A percentile compares a stretch with the other conserved stretches of the same genome.
Conservation (phyloP, 2,113 vertebrate genomes). For the Turnix velox region DNA sequence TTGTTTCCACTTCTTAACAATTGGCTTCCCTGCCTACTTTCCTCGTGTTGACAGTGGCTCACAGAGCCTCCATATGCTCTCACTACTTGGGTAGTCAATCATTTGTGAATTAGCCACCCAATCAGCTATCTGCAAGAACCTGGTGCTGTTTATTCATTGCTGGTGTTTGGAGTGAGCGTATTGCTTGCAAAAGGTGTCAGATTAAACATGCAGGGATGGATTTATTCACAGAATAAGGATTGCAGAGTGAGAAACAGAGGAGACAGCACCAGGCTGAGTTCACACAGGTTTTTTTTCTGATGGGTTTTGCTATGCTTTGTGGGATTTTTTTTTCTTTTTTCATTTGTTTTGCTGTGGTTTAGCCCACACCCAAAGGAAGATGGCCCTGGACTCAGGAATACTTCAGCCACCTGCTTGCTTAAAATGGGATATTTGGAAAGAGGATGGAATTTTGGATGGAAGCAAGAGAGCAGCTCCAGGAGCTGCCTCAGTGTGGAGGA, state of each 20-base stretch:
- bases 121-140: conserved; percentile 40
- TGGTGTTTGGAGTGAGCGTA: conserved; percentile 48
- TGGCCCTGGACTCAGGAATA: background rate
- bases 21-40: conserved; percentile 40
- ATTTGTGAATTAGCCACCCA: conserved; percentile 64
- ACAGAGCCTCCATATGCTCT: conserved; percentile 63
- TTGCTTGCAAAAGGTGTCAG: conserved; percentile 49
- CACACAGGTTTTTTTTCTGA: background rate
- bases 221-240: background rate
- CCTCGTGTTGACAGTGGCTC: conserved; percentile 59
- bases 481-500: background rate
- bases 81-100: conserved; percentile 58
- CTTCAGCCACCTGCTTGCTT: background rate
- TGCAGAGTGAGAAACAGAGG: background rate
- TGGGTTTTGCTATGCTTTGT: too few relatives aligned
- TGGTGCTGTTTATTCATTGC: conserved; percentile 16
- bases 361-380: background rate
- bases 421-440: background rate
- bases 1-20: conserved; percentile 50
- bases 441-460: background rate
- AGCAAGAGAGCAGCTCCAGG: background rate
- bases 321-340: background rate
- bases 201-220: conserved; percentile 12
- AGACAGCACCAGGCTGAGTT: background rate
- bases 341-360: background rate